Conservation (phyloP, 2,797 vertebrate species). For the Lemur catta region DNA sequence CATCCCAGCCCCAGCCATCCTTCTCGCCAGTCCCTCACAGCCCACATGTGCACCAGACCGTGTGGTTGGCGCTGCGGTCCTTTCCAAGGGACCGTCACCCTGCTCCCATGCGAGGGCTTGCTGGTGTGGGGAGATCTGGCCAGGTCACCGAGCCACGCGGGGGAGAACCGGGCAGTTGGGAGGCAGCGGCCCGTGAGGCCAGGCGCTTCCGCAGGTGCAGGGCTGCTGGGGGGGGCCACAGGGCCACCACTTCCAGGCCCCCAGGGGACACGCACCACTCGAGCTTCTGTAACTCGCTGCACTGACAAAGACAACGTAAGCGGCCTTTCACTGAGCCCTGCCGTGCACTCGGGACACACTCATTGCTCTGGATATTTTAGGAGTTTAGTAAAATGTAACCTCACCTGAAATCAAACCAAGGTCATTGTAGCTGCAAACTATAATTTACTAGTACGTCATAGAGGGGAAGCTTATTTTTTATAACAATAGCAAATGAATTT, state of each 20-base stretch:
- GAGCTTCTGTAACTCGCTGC: accelerated
- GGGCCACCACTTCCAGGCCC: neutral
- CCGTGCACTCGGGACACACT: too few relatives aligned
- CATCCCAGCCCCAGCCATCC: too few relatives aligned
- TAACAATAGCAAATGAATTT: neutral
- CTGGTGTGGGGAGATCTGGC: too few relatives aligned
- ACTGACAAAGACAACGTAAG: accelerated
- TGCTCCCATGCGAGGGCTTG: accelerated
- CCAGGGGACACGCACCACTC: accelerated
- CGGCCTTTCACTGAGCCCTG: accelerated
- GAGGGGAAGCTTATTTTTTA: neutral
- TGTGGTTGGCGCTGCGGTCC: too few relatives aligned
- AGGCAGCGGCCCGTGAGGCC: neutral
- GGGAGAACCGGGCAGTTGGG: too few relatives aligned
- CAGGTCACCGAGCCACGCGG: too few relatives aligned
- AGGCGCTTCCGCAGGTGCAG: accelerated
- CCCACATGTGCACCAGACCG: accelerated
- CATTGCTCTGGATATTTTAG: neutral
- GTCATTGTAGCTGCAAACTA: neutral
- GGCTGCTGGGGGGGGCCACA: accelerated
- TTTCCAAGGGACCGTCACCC: too few relatives aligned
- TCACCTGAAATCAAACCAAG: neutral
- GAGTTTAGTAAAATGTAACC: neutral
- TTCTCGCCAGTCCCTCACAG: accelerated
- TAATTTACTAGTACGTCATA: accelerated